Percentiles rank a stretch among this genome's conserved stretches.
These are phyloP conservation scores for Lacerta bilineata DNA, from an alignment of 2,797 vertebrate genomes.

Conservation along the genomic window DNA sequence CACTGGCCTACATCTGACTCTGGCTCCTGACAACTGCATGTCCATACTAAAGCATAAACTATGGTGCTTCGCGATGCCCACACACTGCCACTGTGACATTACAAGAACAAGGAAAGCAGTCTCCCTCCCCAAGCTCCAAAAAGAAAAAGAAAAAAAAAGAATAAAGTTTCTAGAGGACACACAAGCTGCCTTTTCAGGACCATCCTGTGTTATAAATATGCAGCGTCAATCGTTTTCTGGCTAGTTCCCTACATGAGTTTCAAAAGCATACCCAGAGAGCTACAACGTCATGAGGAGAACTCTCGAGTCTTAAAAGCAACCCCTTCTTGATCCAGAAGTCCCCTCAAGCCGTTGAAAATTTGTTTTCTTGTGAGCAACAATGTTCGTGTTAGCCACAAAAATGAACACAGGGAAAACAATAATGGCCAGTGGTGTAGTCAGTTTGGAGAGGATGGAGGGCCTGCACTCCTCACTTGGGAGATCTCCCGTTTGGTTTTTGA, in stretches of 20 bases:
- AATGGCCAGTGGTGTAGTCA: not conserved
- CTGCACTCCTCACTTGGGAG: not conserved
- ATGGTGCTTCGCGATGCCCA: too few relatives aligned
- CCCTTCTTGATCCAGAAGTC: not conserved
- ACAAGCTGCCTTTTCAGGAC: not conserved
- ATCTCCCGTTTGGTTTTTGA: not conserved
- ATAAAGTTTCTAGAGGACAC: not conserved
- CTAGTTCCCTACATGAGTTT: not conserved
- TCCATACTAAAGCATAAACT: too few relatives aligned
- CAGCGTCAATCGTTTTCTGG: not conserved
- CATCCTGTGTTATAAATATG: not conserved
- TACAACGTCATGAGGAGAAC: not conserved
- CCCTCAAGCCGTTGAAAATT: not conserved
- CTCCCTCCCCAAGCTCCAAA: too few relatives aligned
- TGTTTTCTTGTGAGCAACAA: constrained; percentile 3
- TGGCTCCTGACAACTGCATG: too few relatives aligned
- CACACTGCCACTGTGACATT: not conserved
- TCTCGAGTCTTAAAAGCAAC: not conserved
- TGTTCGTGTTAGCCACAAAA: not conserved
- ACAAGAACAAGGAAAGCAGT: not conserved
- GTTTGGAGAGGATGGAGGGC: not conserved
- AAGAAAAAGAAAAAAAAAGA: too few relatives aligned
- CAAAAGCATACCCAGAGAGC: not conserved
- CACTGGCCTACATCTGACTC: too few relatives aligned
- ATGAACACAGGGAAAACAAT: not conserved